Evolutionary conservation across 2,888 invertebrate species (phyloP).

Genomic region (Papilio elwesi): DNA sequence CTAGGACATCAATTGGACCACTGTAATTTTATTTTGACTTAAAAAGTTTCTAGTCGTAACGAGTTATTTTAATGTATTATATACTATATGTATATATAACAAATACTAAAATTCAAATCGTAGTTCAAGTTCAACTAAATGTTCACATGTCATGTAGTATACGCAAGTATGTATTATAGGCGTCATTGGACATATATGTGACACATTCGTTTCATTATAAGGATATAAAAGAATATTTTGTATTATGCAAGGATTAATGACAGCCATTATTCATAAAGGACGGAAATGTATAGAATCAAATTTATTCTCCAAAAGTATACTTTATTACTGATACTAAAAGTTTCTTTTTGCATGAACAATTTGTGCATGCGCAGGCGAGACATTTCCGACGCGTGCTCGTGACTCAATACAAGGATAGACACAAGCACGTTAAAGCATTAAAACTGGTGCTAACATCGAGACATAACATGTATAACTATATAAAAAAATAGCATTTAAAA

Average conservation of each 20-base stretch:
- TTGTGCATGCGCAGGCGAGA: slow-evolving; percentile 13
- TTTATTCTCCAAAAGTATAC: background rate
- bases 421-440: slow-evolving; percentile 12
- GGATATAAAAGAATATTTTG: slow-evolving; percentile 1
- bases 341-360: slow-evolving; percentile 23
- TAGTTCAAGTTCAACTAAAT: background rate
- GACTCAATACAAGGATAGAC: slow-evolving; percentile 24
- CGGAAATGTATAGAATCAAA: slow-evolving; percentile 1
- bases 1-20: too few relatives aligned
- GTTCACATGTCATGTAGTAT: background rate
- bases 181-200: background rate
- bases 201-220: background rate
- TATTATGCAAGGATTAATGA: slow-evolving; percentile 24
- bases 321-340: background rate
- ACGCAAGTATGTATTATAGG: background rate
- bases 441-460: slow-evolving; percentile 4
- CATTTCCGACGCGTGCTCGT: slow-evolving; percentile 21
- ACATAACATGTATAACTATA: background rate
- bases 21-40: too few relatives aligned
- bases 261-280: slow-evolving; percentile 8
- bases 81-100: too few relatives aligned
- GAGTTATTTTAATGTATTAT: too few relatives aligned
- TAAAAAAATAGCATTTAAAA: background rate
- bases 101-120: too few relatives aligned
- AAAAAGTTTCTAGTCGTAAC: too few relatives aligned